Evolutionary conservation across 2,888 invertebrate species (phyloP).

Genomic region (Penaeus monodon): DNA sequence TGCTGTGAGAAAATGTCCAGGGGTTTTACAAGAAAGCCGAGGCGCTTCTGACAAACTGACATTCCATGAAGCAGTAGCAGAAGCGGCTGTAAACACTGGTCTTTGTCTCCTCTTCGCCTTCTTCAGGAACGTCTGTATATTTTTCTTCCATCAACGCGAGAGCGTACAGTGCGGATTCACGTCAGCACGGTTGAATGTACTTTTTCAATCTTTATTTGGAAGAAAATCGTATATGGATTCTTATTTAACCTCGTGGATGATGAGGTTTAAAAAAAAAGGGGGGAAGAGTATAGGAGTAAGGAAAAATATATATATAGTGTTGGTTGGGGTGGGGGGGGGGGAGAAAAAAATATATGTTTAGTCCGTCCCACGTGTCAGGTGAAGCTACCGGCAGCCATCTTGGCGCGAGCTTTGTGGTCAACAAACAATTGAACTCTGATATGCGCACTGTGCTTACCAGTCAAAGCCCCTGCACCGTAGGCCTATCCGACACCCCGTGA

Average conservation of each 20-base stretch:
- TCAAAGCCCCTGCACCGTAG: constrained; percentile 25
- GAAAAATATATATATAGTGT: too few species aligned
- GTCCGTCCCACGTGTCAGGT: constrained; percentile 27
- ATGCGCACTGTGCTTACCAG: constrained; percentile 56
- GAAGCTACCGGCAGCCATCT: constrained; percentile 46
- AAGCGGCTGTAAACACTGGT: not conserved
- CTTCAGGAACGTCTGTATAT: not conserved
- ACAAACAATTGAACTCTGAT: constrained; percentile 61
- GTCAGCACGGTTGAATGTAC: too few species aligned
- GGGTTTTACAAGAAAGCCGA: constrained; percentile 33
- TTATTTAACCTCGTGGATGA: too few species aligned
- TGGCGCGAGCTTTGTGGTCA: constrained; percentile 57
- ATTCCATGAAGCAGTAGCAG: not conserved
- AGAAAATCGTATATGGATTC: too few species aligned
- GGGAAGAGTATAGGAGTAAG: too few species aligned
- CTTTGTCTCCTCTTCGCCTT: not conserved
- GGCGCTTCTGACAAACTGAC: not conserved
- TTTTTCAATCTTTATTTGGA: too few species aligned
- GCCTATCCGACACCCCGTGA: not conserved
- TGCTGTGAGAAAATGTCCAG: constrained; percentile 26
- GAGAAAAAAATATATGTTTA: not conserved
- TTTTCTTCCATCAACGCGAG: too few species aligned
- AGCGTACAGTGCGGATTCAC: too few species aligned
- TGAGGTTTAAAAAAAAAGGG: too few species aligned
- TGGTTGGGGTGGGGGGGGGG: not conserved